Evolutionary conservation across 2,888 invertebrate species (phyloP).

Genomic region (Nemotelus nigrinus): DNA sequence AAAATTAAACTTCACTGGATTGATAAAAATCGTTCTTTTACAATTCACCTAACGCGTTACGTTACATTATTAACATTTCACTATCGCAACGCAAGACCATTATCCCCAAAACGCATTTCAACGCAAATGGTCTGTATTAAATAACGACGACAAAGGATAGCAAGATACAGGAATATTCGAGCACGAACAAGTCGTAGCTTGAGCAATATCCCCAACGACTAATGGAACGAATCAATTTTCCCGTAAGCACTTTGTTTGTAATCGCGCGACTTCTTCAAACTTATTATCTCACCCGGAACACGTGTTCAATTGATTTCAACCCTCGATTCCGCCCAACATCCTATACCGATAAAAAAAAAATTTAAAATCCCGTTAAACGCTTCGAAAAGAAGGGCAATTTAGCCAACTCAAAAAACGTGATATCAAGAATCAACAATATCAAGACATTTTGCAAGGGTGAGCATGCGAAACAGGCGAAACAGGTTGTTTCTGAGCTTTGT

Average conservation of each 20-base stretch:
- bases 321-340: slow-evolving; percentile 8
- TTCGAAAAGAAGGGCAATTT: slow-evolving; percentile 22
- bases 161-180: neutral
- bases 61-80: slow-evolving; percentile 22
- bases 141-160: slow-evolving; percentile 49
- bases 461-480: neutral
- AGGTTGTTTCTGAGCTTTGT: neutral
- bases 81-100: neutral
- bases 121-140: slow-evolving; percentile 63
- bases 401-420: neutral
- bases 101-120: slow-evolving; percentile 46
- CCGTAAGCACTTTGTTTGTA: slow-evolving; percentile 53
- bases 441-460: slow-evolving; percentile 19
- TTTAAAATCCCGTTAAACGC: slow-evolving; percentile 41
- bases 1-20: neutral
- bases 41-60: neutral
- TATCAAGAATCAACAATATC: slow-evolving; percentile 26
- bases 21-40: slow-evolving; percentile 9
- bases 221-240: slow-evolving; percentile 66
- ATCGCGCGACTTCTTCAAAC: slow-evolving; percentile 46
- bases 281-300: slow-evolving; percentile 40
- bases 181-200: neutral
- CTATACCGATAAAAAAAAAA: neutral
- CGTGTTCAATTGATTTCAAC: slow-evolving; percentile 40
- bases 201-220: slow-evolving; percentile 53